Evolutionary conservation across 2,888 invertebrate species (phyloP).

Genomic region (Andrena chrysosceles): DNA sequence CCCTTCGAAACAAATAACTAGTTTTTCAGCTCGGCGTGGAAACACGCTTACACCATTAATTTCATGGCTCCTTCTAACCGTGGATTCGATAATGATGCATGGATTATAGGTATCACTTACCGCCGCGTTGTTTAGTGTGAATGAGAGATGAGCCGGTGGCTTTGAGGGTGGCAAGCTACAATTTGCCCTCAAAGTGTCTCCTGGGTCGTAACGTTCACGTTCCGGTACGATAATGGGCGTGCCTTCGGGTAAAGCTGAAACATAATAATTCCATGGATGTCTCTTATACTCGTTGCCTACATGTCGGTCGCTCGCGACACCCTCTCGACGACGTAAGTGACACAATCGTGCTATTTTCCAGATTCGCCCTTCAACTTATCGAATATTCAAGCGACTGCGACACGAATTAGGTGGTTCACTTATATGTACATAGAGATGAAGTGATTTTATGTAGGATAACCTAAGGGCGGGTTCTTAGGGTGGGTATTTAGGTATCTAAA

Average conservation of each 20-base stretch:
- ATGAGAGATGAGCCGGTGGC: conserved; percentile 91
- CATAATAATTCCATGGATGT: conserved; percentile 78
- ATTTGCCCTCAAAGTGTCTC: conserved; percentile 91
- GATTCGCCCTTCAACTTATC: conserved; percentile 58
- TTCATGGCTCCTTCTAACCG: conserved; percentile 23
- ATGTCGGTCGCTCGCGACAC: conserved; percentile 28
- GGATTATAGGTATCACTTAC: conserved; percentile 86
- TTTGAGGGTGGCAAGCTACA: conserved; percentile 92
- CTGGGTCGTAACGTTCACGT: conserved; percentile 90
- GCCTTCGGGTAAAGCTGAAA: conserved; percentile 90
- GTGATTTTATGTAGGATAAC: too few species aligned
- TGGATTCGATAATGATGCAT: conserved; percentile 59
- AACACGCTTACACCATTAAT: conserved; percentile 48
- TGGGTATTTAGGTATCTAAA: too few species aligned
- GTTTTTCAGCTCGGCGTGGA: background rate
- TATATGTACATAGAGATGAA: too few species aligned
- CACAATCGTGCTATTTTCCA: conserved; percentile 57
- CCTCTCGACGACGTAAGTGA: background rate
- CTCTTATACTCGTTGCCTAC: conserved; percentile 53
- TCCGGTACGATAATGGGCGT: conserved; percentile 90
- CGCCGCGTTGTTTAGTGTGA: conserved; percentile 91
- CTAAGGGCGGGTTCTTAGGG: too few species aligned
- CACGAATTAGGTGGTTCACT: conserved; percentile 9
- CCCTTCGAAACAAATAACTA: background rate
- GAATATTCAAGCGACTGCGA: conserved; percentile 46